A percentile compares a stretch with the other conserved stretches of the same genome.
Conservation (phyloP, 2,888 invertebrate species). For the Hartigia nigra region DNA sequence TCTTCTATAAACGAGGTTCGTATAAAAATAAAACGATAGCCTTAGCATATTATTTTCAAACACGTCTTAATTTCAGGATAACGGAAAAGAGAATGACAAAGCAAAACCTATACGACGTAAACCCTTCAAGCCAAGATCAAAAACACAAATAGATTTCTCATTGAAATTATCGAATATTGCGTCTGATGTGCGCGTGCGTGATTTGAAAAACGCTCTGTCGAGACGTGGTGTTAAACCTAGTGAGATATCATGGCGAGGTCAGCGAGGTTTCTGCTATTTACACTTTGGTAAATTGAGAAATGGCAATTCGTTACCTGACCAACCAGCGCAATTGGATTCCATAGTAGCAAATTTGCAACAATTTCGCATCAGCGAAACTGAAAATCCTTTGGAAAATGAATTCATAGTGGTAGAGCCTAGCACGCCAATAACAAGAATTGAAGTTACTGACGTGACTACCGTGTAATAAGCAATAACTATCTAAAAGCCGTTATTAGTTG, state of each 20-base stretch:
- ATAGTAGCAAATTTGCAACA: constrained; percentile 68
- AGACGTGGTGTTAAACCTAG: constrained; percentile 82
- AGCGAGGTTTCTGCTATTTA: constrained; percentile 76
- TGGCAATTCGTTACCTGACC: constrained; percentile 41
- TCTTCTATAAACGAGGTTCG: constrained; percentile 40
- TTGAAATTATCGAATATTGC: constrained; percentile 78
- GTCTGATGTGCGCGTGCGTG: constrained; percentile 77
- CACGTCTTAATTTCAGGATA: constrained; percentile 57
- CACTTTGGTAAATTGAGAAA: constrained; percentile 76
- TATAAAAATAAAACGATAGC: constrained; percentile 25
- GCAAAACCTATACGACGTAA: constrained; percentile 35
- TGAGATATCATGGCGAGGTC: constrained; percentile 77
- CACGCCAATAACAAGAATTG: constrained; percentile 68
- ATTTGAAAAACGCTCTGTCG: constrained; percentile 78
- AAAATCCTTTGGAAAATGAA: constrained; percentile 32
- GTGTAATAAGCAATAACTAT: constrained; percentile 55
- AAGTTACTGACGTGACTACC: constrained; percentile 68
- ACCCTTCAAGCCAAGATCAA: constrained; percentile 51
- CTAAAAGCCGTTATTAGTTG: background rate
- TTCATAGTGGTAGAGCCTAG: constrained; percentile 65
- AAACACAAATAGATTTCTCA: constrained; percentile 71
- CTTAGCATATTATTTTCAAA: background rate
- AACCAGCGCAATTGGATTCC: constrained; percentile 66
- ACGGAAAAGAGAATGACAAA: constrained; percentile 64
- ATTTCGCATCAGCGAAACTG: constrained; percentile 59